phyloP scores from a whole-genome alignment of 2,888 invertebrate genomes.

The Selenia dentaria region DNA sequence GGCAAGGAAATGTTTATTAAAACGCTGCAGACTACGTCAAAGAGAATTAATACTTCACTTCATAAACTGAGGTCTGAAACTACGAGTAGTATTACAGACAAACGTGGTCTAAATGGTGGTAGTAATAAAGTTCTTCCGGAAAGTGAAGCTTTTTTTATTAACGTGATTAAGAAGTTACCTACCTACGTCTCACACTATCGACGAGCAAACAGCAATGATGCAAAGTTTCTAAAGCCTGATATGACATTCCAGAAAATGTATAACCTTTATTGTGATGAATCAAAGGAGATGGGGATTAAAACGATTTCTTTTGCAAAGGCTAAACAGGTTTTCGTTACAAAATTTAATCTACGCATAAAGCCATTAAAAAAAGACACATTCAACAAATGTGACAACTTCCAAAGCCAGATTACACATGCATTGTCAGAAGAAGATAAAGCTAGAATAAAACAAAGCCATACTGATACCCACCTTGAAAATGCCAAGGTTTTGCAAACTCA shows the following conservation, averaged over 20 bases:
- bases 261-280: background rate
- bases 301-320: slow-evolving; percentile 5
- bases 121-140: background rate
- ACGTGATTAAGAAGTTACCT: slow-evolving; percentile 19
- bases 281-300: background rate
- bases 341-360: slow-evolving; percentile 18
- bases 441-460: background rate
- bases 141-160: slow-evolving; percentile 14
- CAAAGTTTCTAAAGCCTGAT: slow-evolving; percentile 7
- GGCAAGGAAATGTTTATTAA: background rate
- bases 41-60: background rate
- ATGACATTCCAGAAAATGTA: background rate
- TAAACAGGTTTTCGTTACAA: slow-evolving; percentile 7
- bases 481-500: background rate
- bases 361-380: slow-evolving; percentile 23
- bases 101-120: background rate
- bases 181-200: slow-evolving; percentile 25
- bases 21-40: background rate
- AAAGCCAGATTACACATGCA: background rate
- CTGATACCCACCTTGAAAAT: background rate
- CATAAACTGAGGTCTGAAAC: background rate
- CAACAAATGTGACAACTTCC: slow-evolving; percentile 17
- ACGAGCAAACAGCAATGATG: slow-evolving; percentile 13
- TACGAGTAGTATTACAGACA: background rate
- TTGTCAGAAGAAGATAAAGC: background rate